Conservation (phyloP, 2,888 invertebrate genomes). For the Lingula anatina region DNA sequence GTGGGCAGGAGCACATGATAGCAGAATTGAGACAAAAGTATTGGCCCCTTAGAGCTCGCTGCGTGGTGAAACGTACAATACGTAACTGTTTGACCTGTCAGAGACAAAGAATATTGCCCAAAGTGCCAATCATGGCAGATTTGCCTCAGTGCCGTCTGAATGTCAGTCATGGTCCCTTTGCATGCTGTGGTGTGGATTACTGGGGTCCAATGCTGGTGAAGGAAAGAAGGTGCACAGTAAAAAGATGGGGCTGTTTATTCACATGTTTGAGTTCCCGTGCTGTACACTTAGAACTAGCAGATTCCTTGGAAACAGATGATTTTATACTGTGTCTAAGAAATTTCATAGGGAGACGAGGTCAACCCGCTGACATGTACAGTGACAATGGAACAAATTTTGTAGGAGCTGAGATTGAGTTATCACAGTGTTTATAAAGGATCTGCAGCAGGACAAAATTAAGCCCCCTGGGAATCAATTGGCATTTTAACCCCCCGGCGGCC, state of each 20-base stretch:
- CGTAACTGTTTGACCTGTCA: neutral
- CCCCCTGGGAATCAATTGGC: constrained; percentile 25
- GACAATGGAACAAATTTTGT: constrained; percentile 19
- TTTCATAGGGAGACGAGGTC: constrained; percentile 7
- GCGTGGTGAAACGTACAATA: neutral
- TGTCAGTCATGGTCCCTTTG: neutral
- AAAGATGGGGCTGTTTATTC: constrained; percentile 6
- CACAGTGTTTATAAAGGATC: constrained; percentile 2
- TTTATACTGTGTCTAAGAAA: constrained; percentile 1
- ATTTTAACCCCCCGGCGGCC: constrained; percentile 38
- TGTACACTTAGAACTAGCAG: constrained; percentile 6
- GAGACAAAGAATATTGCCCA: neutral
- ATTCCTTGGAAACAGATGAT: constrained; percentile 2
- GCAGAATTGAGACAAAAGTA: neutral
- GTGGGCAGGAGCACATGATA: neutral
- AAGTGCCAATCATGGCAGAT: constrained; percentile 1
- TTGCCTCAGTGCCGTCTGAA: constrained; percentile 2
- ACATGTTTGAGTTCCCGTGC: constrained; percentile 3
- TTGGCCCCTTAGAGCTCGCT: neutral
- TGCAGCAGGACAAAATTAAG: constrained; percentile 6
- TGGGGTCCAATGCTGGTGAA: constrained; percentile 4
- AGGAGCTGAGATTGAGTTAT: constrained; percentile 11
- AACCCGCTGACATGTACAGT: constrained; percentile 7
- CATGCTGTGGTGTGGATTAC: constrained; percentile 4
- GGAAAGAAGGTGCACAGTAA: neutral